These are phyloP conservation scores for Spilosoma lubricipeda DNA, from an alignment of 2,888 invertebrate species.

Conservation along the genomic window DNA sequence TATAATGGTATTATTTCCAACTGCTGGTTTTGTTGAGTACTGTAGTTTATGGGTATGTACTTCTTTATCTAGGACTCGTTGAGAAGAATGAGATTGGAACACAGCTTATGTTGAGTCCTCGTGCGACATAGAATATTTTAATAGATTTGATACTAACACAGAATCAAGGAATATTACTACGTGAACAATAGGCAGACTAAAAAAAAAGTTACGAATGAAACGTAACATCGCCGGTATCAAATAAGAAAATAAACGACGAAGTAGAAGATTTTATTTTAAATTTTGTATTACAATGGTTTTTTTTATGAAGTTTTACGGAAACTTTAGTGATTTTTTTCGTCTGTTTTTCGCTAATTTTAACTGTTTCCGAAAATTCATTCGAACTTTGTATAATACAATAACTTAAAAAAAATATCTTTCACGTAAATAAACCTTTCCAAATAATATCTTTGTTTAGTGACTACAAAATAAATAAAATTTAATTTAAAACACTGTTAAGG, in stretches of 20 bases:
- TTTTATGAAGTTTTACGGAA: no score
- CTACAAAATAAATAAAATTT: not conserved
- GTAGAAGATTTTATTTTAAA: not conserved
- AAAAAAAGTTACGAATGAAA: not conserved
- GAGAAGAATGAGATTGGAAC: not conserved
- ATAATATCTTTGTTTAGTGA: not conserved
- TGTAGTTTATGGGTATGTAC: not conserved
- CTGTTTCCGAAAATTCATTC: not conserved
- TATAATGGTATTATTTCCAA: conserved; percentile 49
- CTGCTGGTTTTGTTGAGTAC: conserved; percentile 40
- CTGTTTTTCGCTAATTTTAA: no score
- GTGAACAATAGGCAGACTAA: not conserved
- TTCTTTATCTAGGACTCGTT: not conserved
- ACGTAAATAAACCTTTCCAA: not conserved
- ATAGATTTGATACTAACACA: no score
- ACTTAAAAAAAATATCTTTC: no score
- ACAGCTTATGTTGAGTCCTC: not conserved
- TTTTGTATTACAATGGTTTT: no score
- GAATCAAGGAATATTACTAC: not conserved
- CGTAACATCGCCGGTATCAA: not conserved
- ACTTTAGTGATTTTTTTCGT: no score
- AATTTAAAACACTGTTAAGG: not conserved
- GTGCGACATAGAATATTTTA: not conserved
- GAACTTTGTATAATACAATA: no score
- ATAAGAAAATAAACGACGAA: not conserved